Percentiles rank a stretch among this genome's conserved stretches.
Evolutionary conservation across 2,113 vertebrate species (phyloP).

Genomic region (Hylia prasina): DNA sequence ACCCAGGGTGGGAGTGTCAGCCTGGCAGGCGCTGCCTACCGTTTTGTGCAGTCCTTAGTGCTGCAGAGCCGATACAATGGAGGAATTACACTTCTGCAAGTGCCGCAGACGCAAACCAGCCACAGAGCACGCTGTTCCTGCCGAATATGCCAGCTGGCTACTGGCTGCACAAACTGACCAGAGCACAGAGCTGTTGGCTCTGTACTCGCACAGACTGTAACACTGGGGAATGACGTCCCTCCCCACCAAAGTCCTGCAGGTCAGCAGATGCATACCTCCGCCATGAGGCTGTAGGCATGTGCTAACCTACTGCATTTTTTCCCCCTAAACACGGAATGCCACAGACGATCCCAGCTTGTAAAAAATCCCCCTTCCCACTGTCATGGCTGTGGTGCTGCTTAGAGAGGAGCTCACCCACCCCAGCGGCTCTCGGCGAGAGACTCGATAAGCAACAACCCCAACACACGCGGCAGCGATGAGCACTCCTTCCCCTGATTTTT

Average conservation of each 20-base stretch:
- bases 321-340: background rate
- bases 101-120: fast-evolving
- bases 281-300: background rate
- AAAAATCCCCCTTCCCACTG: background rate
- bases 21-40: background rate
- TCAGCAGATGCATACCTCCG: background rate
- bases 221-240: background rate
- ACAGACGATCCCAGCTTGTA: background rate
- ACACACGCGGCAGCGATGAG: fast-evolving
- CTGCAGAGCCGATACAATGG: background rate
- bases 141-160: fast-evolving
- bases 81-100: background rate
- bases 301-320: background rate
- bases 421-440: background rate
- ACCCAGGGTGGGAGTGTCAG: background rate
- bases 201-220: background rate
- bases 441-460: background rate
- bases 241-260: background rate
- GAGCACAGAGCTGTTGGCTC: background rate
- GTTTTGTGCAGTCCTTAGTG: fast-evolving
- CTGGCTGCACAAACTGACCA: background rate
- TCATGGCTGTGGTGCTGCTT: background rate
- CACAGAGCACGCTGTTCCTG: background rate
- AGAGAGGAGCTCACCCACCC: background rate
- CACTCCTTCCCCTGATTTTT: background rate